Base-by-base conservation (phyloP, 2,797 vertebrate species). In the Melanitta fusca region DNA sequence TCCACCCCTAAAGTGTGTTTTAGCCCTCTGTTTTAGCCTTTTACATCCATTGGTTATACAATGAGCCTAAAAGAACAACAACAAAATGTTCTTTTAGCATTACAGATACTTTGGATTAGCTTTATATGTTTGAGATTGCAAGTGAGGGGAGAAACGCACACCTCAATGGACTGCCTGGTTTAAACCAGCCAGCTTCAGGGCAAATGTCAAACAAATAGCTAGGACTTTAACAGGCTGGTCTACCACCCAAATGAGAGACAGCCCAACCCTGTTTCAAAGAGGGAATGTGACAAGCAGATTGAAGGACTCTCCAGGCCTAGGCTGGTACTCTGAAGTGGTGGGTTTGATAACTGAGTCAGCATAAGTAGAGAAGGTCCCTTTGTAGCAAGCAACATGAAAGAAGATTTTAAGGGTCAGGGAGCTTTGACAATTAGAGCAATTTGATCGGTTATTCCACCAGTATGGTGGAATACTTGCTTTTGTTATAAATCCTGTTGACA, bases 241-340 rank as follows among this genome's bases (percentile, higher is more conserved):
- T 69, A 69, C 1, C 7, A 43, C 18, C 8, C 4, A 71, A 71
- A 64, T 13, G 32, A 89, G 28, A 79, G 18, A 20, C 4, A 25
- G 0, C 0, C 7, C 34, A 79, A 8, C 3, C 4, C 13, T 2
- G 0, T 79, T 90, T 73, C 32, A 21, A 19, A 1, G 0, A 3
- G 0, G 5, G 4, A 4, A 21, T 8, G 3, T 17, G 39, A 14
- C 13, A 72, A 75, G 32, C 10, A 70, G n/a, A n/a, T 10, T 0
- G 2, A 41, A 54, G 13, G 11, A 34, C 54, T 79, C 13, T 45
- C 12, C 38, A 75, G 73, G 56, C 16, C 11, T 30, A 34, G 20
- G 1, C 8, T 57, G 11, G 5, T 51, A 39, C 27, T 36, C 9
- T 53, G 27, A 89, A 57, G 6, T 51, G 18, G 11, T 65, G 15